Percentiles rank a stretch among this genome's conserved stretches.
Conservation (phyloP, 2,888 invertebrate species). For the Eupeodes latifasciatus region DNA sequence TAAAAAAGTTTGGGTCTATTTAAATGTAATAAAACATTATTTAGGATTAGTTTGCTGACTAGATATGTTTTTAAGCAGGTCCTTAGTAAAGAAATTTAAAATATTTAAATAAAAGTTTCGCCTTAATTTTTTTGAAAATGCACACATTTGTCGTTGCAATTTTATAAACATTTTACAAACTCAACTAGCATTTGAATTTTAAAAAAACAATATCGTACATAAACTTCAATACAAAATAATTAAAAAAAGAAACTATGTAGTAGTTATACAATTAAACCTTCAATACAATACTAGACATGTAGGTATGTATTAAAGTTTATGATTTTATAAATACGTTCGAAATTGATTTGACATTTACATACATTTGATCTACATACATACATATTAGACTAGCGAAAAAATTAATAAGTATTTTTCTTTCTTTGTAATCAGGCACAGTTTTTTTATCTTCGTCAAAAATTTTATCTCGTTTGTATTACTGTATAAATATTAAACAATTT, state of each 20-base stretch:
- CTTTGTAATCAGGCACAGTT: slow-evolving; percentile 32
- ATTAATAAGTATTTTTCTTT: neutral
- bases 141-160: neutral
- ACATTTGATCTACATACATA: neutral
- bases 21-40: neutral
- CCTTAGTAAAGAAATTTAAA: neutral
- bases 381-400: neutral
- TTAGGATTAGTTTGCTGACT: neutral
- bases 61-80: slow-evolving; percentile 51
- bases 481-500: neutral
- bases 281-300: neutral
- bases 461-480: neutral
- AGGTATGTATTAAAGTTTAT: neutral
- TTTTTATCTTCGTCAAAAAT: slow-evolving; percentile 18
- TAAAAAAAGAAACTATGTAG: neutral
- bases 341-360: slow-evolving; percentile 9
- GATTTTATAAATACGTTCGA: neutral
- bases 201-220: slow-evolving; percentile 55
- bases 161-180: neutral
- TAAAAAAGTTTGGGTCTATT: neutral
- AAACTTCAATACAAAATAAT: slow-evolving; percentile 58
- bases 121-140: neutral
- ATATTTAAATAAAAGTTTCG: neutral
- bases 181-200: neutral
- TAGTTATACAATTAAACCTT: neutral